phyloP scores from a whole-genome alignment of 2,888 invertebrate species.

The Syrista parreyssii region DNA sequence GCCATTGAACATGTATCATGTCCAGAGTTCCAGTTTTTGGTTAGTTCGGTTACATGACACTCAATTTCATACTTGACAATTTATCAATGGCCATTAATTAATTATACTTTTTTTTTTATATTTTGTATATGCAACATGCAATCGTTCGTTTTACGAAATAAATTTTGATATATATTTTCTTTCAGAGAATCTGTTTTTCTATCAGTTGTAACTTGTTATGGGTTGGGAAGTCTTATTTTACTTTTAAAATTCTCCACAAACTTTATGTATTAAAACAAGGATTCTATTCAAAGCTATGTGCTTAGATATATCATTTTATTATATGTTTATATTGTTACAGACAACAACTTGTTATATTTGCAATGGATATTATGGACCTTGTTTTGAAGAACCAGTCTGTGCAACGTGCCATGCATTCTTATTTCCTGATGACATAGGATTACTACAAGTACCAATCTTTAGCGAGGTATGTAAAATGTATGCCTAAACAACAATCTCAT shows the following conservation, averaged over 20 bases:
- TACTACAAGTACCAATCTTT: constrained; percentile 65
- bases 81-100: not conserved
- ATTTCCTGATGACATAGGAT: constrained; percentile 81
- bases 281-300: not conserved
- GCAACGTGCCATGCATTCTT: constrained; percentile 92
- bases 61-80: not conserved
- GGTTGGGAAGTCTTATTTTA: not conserved
- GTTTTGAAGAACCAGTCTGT: constrained; percentile 91
- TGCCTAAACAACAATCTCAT: not conserved
- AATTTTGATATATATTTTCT: constrained; percentile 10
- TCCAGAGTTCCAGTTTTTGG: constrained; percentile 56
- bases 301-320: not conserved
- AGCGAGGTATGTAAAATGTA: constrained; percentile 56
- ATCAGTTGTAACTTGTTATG: not conserved
- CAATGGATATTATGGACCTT: constrained; percentile 92
- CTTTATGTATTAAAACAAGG: not conserved
- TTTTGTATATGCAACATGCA: not conserved
- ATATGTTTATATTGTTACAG: constrained; percentile 64
- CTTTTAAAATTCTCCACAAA: not conserved
- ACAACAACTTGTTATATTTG: constrained; percentile 83
- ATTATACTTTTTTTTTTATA: not conserved
- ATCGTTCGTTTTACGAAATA: not conserved
- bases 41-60: constrained; percentile 30
- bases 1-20: constrained; percentile 42
- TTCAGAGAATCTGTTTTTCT: no score